A percentile compares a stretch with the other conserved stretches of the same genome.
These are phyloP conservation scores for Tetragonula carbonaria DNA, from an alignment of 2,888 invertebrate species.

Conservation along the genomic window DNA sequence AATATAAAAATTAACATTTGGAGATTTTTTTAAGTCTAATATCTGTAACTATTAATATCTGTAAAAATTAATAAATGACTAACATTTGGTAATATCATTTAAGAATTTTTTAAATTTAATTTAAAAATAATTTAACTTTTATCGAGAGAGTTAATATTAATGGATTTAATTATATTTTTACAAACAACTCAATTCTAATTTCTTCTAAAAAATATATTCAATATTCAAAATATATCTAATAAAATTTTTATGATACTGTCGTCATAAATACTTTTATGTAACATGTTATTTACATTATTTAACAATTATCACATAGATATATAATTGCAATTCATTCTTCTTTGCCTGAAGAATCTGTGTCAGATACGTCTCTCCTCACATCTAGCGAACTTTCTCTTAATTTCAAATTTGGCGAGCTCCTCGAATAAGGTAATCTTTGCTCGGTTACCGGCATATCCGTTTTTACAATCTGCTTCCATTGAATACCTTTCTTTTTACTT, in stretches of 20 bases:
- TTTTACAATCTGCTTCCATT: constrained; percentile 75
- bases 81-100: background rate
- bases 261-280: constrained; percentile 6
- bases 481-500: constrained; percentile 77
- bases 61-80: background rate
- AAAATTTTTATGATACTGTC: background rate
- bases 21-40: background rate
- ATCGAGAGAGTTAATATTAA: background rate
- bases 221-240: constrained; percentile 8
- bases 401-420: constrained; percentile 72
- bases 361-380: background rate
- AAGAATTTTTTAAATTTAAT: background rate
- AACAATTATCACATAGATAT: constrained; percentile 10
- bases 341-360: background rate
- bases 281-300: background rate
- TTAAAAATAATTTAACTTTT: background rate
- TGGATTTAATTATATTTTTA: background rate
- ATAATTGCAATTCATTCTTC: constrained; percentile 11
- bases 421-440: constrained; percentile 58
- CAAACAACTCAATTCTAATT: background rate
- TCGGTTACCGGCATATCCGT: constrained; percentile 64
- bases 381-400: constrained; percentile 10
- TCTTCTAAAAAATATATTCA: background rate
- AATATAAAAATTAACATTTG: background rate
- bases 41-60: background rate